phyloP scores from a whole-genome alignment of 2,113 vertebrate genomes.

The Notechis scutatus region DNA sequence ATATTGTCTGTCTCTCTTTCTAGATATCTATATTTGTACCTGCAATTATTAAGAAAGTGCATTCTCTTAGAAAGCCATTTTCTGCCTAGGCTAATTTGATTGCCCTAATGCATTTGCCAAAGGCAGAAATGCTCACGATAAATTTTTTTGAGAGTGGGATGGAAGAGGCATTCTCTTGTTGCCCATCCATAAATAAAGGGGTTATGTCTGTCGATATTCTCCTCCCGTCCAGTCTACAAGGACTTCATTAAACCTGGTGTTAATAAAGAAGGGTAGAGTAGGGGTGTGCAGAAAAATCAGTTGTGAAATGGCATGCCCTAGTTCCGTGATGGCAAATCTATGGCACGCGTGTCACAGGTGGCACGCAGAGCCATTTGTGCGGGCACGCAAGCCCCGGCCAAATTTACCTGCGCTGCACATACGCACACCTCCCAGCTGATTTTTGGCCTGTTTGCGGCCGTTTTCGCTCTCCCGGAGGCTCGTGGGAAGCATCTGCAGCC shows the following conservation, averaged over 20 bases:
- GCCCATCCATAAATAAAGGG: not conserved
- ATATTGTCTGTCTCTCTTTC: slow-evolving; percentile 36
- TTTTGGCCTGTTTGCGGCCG: no score
- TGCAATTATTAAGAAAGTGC: slow-evolving; percentile 57
- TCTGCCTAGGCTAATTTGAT: slow-evolving; percentile 39
- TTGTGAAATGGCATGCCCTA: no score
- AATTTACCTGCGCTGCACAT: no score
- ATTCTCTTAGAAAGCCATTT: slow-evolving; percentile 57
- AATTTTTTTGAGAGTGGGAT: slow-evolving; percentile 20
- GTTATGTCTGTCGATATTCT: not conserved
- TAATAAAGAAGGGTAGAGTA: not conserved
- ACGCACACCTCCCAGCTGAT: no score
- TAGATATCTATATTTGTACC: not conserved
- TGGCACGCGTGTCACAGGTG: no score
- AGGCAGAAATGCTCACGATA: slow-evolving; percentile 34
- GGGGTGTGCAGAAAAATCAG: not conserved
- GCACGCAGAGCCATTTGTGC: no score
- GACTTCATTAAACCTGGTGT: not conserved
- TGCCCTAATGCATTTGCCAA: slow-evolving; percentile 43
- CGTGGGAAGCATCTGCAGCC: no score
- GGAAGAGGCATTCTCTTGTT: slow-evolving; percentile 24
- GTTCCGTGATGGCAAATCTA: not conserved
- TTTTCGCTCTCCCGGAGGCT: no score
- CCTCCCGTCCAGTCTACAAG: not conserved
- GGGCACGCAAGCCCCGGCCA: no score